Base-by-base conservation (phyloP, 2,113 vertebrate species). In the Otocyon megalotis region DNA sequence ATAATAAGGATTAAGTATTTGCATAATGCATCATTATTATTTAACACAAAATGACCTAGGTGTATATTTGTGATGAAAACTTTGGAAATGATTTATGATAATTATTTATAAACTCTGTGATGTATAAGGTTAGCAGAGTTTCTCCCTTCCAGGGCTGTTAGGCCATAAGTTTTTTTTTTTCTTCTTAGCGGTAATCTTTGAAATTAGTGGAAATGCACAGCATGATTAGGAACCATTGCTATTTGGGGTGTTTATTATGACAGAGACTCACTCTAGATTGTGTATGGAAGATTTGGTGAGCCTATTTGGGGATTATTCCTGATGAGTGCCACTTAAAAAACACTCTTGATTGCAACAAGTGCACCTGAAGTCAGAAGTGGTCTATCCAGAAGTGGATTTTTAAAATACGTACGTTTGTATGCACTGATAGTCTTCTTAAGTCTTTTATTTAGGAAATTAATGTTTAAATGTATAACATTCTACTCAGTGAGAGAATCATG, bases 371-470 rank as follows among this genome's bases (percentile, higher is more conserved):
- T 71, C 53, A 43, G 22, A 37, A 67, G 43, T 24, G 6, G 17
- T 67, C 26, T 95, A 32, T 81, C 74, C 22, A 79, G 22, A 63
- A n/a, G 69, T 71, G 56, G 53, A n/a, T 96, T 92, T 85, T n/a
- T 50, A 30, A 91, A 53, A n/a, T 62, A 54, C 13, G 1, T 9
- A 22, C 32, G 20, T 84, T 72, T 89, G 8, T 93, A 54, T 69
- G 19, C 30, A 35, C 3, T 37, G 79, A 72, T 76, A 62, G 15
- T 32, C 32, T 43, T 43, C 43, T 48, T 62, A 69, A 28, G 2
- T 69, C 24, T 88, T 87, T 95, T 67, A 67, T 54, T 93, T 80
- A 37, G 15, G 67, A 87, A 96, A n/a, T 35, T 22, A 48, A 71
- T 83, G 81, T 76, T 81, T 32, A 88, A 76, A 62, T 53, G 28